These are phyloP conservation scores for Xylocopa sonorina DNA, from an alignment of 1,140 invertebrate species.

Conservation along the genomic window DNA sequence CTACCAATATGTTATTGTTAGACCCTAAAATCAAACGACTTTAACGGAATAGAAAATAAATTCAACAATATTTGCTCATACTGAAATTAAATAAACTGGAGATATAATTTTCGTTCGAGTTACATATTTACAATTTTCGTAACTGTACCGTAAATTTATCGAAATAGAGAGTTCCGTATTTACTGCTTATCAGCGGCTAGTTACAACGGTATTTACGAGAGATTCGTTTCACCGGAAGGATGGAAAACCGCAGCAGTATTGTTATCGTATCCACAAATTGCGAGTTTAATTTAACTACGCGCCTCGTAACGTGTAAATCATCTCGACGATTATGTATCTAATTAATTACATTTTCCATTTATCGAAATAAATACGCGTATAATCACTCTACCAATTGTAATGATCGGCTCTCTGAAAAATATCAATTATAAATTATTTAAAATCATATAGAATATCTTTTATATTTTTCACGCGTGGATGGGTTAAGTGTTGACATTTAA, in stretches of 20 bases:
- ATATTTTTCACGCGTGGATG: too few relatives aligned
- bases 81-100: too few relatives aligned
- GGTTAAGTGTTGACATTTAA: too few relatives aligned
- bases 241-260: neutral
- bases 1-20: too few relatives aligned
- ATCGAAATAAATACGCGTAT: too few relatives aligned
- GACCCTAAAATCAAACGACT: too few relatives aligned
- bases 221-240: constrained; percentile 14
- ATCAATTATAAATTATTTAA: too few relatives aligned
- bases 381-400: too few relatives aligned
- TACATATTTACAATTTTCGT: neutral
- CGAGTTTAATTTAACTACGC: neutral
- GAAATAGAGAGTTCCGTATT: neutral
- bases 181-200: constrained; percentile 10
- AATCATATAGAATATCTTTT: too few relatives aligned
- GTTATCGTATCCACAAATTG: neutral
- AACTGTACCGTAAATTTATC: neutral
- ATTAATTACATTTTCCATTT: neutral
- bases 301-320: neutral
- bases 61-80: too few relatives aligned
- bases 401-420: too few relatives aligned
- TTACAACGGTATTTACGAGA: neutral
- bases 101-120: neutral
- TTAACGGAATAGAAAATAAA: too few relatives aligned
- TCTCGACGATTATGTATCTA: neutral